Percentiles rank a stretch among this genome's conserved stretches.
phyloP scores from a whole-genome alignment of 1,140 invertebrate species.

The Sesamia nonagrioides region DNA sequence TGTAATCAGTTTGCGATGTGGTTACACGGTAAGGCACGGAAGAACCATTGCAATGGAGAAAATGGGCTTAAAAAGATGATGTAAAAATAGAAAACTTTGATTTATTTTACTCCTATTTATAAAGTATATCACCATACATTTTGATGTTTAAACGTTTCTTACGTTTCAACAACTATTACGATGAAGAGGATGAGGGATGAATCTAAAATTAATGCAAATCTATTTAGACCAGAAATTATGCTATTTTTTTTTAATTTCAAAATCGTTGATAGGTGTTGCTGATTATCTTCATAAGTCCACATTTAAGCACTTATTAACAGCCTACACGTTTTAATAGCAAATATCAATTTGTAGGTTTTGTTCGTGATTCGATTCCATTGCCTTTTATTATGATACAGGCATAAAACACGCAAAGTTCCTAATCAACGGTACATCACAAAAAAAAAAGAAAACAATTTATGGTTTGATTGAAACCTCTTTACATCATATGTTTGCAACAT shows the following conservation, averaged over 20 bases:
- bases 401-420: neutral
- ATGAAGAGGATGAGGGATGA: no score
- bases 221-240: no score
- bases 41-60: neutral
- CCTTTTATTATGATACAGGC: neutral
- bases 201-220: no score
- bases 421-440: neutral
- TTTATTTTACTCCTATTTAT: no score
- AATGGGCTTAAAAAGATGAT: neutral
- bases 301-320: neutral
- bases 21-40: neutral
- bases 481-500: slow-evolving; percentile 44
- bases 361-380: slow-evolving; percentile 7
- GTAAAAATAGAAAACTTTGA: no score
- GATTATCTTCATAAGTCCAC: no score
- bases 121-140: no score
- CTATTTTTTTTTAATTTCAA: no score
- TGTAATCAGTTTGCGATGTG: neutral
- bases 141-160: no score
- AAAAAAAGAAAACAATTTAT: slow-evolving; percentile 20
- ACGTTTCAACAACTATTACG: no score
- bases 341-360: neutral
- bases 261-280: no score
- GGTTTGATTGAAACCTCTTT: slow-evolving; percentile 35
- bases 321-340: slow-evolving; percentile 9